phyloP scores from a whole-genome alignment of 2,888 invertebrate species.

The Liodrosophila aerea region DNA sequence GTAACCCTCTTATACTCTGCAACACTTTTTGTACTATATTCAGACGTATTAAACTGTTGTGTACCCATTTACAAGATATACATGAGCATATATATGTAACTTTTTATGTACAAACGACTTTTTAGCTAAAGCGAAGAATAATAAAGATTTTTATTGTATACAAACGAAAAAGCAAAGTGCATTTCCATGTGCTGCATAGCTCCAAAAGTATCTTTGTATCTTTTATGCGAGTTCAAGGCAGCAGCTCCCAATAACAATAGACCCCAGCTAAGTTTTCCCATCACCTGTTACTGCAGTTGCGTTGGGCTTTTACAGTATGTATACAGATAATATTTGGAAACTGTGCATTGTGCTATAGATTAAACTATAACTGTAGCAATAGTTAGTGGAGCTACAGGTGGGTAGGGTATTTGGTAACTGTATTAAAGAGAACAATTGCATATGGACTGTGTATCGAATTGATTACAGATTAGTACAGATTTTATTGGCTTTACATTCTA shows the following conservation, averaged over 20 bases:
- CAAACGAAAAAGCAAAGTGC: slow-evolving; percentile 36
- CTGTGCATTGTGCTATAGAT: slow-evolving; percentile 11
- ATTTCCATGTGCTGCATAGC: slow-evolving; percentile 22
- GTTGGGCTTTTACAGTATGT: too few relatives aligned
- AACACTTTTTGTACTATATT: slow-evolving; percentile 45
- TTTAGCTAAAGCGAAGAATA: slow-evolving; percentile 63
- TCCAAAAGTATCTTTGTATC: slow-evolving; percentile 5
- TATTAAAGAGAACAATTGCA: too few relatives aligned
- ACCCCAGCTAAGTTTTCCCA: slow-evolving; percentile 44
- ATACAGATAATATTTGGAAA: slow-evolving; percentile 9
- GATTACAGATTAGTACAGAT: too few relatives aligned
- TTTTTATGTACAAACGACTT: slow-evolving; percentile 67
- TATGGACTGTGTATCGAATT: too few relatives aligned
- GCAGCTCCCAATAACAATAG: slow-evolving; percentile 31
- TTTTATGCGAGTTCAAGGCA: slow-evolving; percentile 56
- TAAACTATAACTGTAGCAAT: slow-evolving; percentile 20
- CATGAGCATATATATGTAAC: slow-evolving; percentile 37
- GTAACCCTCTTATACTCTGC: slow-evolving; percentile 8
- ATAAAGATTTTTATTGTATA: slow-evolving; percentile 71
- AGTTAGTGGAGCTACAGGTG: background rate
- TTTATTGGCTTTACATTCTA: slow-evolving; percentile 11
- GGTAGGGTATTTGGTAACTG: too few relatives aligned
- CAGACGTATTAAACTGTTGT: slow-evolving; percentile 37
- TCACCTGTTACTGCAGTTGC: slow-evolving; percentile 12
- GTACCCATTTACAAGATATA: slow-evolving; percentile 24